Conservation (phyloP, 1,140 invertebrate species). For the Harpegnathos saltator region DNA sequence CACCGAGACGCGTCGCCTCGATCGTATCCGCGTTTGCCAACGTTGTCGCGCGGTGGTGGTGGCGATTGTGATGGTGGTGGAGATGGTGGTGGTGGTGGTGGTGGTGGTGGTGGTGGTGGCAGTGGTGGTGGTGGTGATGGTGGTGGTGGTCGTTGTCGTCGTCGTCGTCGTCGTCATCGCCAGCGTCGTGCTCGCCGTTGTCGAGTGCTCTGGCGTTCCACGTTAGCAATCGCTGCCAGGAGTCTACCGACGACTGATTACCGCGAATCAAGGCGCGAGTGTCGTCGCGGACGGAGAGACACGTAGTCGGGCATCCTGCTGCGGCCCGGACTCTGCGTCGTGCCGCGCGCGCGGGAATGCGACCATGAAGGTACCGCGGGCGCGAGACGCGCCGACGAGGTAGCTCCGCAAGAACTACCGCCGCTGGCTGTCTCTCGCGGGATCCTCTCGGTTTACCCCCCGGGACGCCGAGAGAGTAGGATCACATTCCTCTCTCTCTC, state of each 20-base stretch:
- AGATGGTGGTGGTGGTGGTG: too few relatives aligned
- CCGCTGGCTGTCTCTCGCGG: conserved; percentile 66
- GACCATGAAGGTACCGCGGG: conserved; percentile 60
- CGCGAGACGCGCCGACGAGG: conserved; percentile 63
- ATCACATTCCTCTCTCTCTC: conserved; percentile 32
- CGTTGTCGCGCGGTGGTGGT: too few relatives aligned
- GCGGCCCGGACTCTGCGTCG: not conserved
- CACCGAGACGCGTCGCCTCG: conserved; percentile 59
- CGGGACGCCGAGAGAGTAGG: conserved; percentile 42
- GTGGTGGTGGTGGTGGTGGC: too few relatives aligned
- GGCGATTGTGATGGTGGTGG: too few relatives aligned
- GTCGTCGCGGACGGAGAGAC: conserved; percentile 5
- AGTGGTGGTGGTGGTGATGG: too few relatives aligned
- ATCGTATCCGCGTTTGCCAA: conserved; percentile 52
- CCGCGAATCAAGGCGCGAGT: not conserved
- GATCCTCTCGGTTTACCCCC: conserved; percentile 57
- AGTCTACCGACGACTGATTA: conserved; percentile 38
- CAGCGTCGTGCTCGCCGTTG: conserved; percentile 35
- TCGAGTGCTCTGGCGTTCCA: conserved; percentile 14
- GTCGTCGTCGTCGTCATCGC: conserved; percentile 53
- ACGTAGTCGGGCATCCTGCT: not conserved
- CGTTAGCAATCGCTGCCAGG: conserved; percentile 19
- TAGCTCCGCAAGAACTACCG: conserved; percentile 64
- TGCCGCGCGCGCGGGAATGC: conserved; percentile 39
- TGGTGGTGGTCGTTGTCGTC: conserved; percentile 44